Evolutionary conservation across 2,797 vertebrate species (phyloP).

Genomic region (Emydoidea blandingii): DNA sequence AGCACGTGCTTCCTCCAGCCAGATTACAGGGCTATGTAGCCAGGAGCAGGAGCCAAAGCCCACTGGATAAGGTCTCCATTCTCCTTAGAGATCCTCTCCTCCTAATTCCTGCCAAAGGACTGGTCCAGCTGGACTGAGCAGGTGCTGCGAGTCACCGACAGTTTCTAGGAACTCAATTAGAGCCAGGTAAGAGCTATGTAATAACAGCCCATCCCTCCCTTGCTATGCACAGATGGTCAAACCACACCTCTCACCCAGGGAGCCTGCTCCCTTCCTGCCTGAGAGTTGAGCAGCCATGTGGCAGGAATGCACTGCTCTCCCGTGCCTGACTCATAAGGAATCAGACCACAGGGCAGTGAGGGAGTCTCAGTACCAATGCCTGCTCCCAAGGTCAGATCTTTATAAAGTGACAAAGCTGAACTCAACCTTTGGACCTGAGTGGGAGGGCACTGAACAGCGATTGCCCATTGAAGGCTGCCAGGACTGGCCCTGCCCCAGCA

Average conservation of each 20-base stretch:
- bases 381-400: rapidly evolving
- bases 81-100: background rate
- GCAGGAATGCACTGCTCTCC: background rate
- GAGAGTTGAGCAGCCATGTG: rapidly evolving
- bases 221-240: background rate
- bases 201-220: background rate
- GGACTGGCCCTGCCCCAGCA: background rate
- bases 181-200: background rate
- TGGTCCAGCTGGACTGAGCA: constrained; percentile 5
- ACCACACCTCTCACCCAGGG: rapidly evolving
- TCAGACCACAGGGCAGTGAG: background rate
- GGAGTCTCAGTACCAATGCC: background rate
- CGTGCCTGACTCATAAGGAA: background rate
- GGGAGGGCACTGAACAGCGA: background rate
- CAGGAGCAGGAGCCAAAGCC: background rate
- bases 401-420: background rate
- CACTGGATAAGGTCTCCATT: background rate
- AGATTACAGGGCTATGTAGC: background rate
- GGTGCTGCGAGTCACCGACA: background rate
- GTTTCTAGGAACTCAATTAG: background rate
- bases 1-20: constrained; percentile 7
- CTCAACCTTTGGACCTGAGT: background rate
- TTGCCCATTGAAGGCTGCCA: background rate
- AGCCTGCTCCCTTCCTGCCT: background rate
- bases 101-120: constrained; percentile 12